Evolutionary conservation across 2,113 vertebrate species (phyloP).

Genomic region (Mastomys natalensis): DNA sequence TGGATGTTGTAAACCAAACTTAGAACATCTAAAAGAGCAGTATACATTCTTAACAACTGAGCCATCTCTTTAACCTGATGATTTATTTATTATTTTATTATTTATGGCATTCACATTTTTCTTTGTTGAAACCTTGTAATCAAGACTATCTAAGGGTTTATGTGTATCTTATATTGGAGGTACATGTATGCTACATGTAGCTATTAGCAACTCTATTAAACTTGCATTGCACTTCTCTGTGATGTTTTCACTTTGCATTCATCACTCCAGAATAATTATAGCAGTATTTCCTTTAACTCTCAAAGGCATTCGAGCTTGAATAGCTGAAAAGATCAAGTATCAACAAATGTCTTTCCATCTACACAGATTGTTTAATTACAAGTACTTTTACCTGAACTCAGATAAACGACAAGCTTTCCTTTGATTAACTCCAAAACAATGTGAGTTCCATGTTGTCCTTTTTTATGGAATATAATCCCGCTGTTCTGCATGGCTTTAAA

Average conservation of each 20-base stretch:
- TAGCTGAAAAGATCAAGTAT: conserved; percentile 9
- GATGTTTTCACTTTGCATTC: not conserved
- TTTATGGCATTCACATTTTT: not conserved
- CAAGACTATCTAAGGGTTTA: not conserved
- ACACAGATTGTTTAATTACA: not conserved
- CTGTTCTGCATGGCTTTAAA: conserved; percentile 90
- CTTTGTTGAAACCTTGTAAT: not conserved
- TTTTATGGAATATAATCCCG: conserved; percentile 89
- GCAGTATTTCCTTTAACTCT: not conserved
- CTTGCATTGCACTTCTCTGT: not conserved
- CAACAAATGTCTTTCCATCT: not conserved
- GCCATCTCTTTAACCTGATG: too few relatives aligned
- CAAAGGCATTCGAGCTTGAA: not conserved
- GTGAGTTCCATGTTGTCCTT: conserved; percentile 87
- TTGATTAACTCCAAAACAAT: conserved; percentile 88
- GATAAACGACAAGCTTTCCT: conserved; percentile 88
- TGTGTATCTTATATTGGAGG: not conserved
- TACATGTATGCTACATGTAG: not conserved
- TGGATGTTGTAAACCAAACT: not conserved
- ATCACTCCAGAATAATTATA: not conserved
- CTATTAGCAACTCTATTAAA: not conserved
- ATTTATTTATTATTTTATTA: not conserved
- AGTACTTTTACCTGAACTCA: conserved; percentile 87
- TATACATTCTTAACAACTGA: too few relatives aligned
- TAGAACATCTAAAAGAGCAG: too few relatives aligned